Conservation (phyloP, 2,113 vertebrate genomes). For the Calidris pygmaea region DNA sequence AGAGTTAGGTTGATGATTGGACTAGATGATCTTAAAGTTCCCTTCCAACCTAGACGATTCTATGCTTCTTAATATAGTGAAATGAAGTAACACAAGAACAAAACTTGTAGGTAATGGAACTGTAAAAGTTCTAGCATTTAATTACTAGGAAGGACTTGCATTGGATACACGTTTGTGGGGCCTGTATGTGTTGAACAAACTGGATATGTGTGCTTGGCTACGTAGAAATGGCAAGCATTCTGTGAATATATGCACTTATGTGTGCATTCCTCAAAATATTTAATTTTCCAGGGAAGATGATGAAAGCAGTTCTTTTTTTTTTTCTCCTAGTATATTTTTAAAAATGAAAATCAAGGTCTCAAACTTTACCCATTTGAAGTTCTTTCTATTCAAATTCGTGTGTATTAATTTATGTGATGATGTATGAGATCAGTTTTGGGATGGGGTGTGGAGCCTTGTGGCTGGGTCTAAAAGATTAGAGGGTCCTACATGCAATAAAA, state of each 20-base stretch:
- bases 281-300: not conserved
- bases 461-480: not conserved
- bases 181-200: not conserved
- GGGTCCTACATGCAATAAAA: not conserved
- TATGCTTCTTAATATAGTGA: not conserved
- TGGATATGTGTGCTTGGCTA: not conserved
- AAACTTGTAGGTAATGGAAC: not conserved
- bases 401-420: not conserved
- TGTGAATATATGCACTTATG: not conserved
- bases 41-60: too few relatives aligned
- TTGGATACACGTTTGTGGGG: not conserved
- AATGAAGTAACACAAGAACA: not conserved
- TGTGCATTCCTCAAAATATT: not conserved
- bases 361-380: not conserved
- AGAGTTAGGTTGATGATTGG: too few relatives aligned
- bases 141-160: not conserved
- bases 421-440: not conserved
- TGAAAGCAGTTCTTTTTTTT: not conserved
- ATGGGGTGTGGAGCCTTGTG: not conserved
- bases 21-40: too few relatives aligned
- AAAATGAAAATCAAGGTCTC: not conserved
- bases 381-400: not conserved
- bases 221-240: not conserved
- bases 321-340: not conserved
- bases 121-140: not conserved